Conservation (phyloP, 2,797 vertebrate genomes). For the Aratinga solstitialis region DNA sequence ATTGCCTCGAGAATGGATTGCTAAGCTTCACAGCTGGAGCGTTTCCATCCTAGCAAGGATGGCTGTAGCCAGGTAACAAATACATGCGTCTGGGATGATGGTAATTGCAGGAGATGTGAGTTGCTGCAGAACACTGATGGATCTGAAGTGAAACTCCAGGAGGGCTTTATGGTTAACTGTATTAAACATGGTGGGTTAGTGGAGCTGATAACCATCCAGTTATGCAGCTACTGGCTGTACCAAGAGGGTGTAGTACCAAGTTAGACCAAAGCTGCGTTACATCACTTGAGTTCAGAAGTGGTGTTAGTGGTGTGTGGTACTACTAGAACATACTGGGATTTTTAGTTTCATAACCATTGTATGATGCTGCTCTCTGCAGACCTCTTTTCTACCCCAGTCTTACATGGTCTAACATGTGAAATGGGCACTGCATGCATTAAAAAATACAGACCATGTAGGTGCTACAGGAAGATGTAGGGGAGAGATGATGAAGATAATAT, state of each 20-base stretch:
- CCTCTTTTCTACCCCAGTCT: neutral
- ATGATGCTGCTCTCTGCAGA: neutral
- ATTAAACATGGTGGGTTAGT: neutral
- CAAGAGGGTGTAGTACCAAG: neutral
- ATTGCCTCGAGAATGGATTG: neutral
- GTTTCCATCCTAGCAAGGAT: neutral
- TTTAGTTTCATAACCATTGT: neutral
- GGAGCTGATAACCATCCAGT: neutral
- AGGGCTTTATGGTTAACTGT: neutral
- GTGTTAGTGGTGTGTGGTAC: neutral
- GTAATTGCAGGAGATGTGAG: neutral
- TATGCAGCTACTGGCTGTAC: neutral
- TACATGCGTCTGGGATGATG: fast-evolving
- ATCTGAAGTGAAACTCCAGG: neutral
- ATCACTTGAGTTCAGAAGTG: neutral
- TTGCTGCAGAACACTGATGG: neutral
- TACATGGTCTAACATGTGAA: neutral
- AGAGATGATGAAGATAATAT: fast-evolving
- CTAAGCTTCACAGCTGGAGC: neutral
- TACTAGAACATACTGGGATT: neutral
- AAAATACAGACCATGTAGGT: neutral
- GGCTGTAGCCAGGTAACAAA: neutral
- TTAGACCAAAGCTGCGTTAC: fast-evolving
- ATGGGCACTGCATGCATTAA: neutral
- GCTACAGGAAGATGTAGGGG: neutral